A percentile compares a stretch with the other conserved stretches of the same genome.
Evolutionary conservation across 2,113 vertebrate species (phyloP).

Genomic region (Pagrus major): DNA sequence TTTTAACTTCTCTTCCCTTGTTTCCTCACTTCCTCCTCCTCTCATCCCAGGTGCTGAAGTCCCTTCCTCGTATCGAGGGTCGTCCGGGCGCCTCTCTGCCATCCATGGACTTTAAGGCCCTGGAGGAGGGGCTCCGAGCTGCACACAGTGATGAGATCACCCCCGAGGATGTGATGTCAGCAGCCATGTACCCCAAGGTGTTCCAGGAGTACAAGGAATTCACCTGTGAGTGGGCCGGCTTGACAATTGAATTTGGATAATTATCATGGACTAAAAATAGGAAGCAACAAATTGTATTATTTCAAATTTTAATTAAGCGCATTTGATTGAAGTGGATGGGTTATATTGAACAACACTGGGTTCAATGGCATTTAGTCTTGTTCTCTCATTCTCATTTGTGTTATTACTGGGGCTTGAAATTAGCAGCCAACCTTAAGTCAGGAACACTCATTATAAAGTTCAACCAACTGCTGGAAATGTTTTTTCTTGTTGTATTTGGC

Average conservation of each 20-base stretch:
- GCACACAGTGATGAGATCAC: constrained; percentile 88
- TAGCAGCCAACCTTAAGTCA: constrained; percentile 34
- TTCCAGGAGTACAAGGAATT: constrained; percentile 93
- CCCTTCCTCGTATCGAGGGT: constrained; percentile 89
- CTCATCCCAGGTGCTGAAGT: constrained; percentile 89
- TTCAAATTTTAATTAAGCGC: not conserved
- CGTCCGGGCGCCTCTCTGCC: constrained; percentile 91
- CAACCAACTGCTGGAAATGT: constrained; percentile 14
- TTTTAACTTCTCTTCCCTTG: not conserved
- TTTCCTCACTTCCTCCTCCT: not conserved
- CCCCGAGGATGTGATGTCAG: constrained; percentile 92
- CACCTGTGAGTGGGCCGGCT: constrained; percentile 62
- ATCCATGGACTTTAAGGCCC: constrained; percentile 85
- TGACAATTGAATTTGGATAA: not conserved
- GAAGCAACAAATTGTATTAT: not conserved
- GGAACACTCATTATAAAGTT: constrained; percentile 29
- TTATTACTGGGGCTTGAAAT: constrained; percentile 59
- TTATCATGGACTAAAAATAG: not conserved
- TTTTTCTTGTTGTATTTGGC: constrained; percentile 4
- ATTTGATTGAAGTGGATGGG: not conserved
- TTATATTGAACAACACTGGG: not conserved
- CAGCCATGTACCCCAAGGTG: constrained; percentile 95
- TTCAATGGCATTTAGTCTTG: not conserved
- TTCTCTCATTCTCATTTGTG: constrained; percentile 34
- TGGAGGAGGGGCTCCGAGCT: constrained; percentile 85